Percentiles rank a stretch among this genome's conserved stretches.
These are phyloP conservation scores for Galeruca laticollis DNA, from an alignment of 2,888 invertebrate species.

Conservation along the genomic window DNA sequence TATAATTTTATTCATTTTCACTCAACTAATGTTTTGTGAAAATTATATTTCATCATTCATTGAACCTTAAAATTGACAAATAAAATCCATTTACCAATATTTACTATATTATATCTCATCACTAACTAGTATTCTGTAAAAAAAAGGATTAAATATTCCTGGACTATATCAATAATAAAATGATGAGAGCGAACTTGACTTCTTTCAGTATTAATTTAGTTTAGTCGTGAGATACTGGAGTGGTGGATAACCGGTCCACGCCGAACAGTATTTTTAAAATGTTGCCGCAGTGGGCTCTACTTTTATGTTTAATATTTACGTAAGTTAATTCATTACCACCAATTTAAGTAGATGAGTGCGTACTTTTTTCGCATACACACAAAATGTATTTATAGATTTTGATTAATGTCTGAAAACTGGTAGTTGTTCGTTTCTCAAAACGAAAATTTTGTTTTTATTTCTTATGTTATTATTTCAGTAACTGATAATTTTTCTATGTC, in stretches of 20 bases:
- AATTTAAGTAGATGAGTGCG: neutral
- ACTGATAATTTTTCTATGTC: too few relatives aligned
- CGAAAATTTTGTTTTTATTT: too few relatives aligned
- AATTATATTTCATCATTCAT: too few relatives aligned
- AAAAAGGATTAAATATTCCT: neutral
- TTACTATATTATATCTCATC: too few relatives aligned
- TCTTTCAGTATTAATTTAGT: conserved; percentile 6
- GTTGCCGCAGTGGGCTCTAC: neutral
- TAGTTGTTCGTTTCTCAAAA: neutral
- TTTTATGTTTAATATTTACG: neutral
- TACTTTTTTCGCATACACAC: neutral
- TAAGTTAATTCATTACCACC: neutral
- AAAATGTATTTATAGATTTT: neutral
- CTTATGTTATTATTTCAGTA: too few relatives aligned
- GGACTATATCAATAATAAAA: conserved; percentile 3
- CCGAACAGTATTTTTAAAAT: neutral
- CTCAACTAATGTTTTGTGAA: too few relatives aligned
- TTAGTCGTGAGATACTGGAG: neutral
- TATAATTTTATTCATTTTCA: too few relatives aligned
- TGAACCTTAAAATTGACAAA: too few relatives aligned
- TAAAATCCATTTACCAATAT: too few relatives aligned
- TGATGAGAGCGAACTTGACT: neutral
- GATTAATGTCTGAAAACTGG: neutral
- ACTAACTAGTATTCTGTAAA: too few relatives aligned
- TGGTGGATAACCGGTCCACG: neutral